phyloP scores from a whole-genome alignment of 2,888 invertebrate genomes.

The Carabus problematicus region DNA sequence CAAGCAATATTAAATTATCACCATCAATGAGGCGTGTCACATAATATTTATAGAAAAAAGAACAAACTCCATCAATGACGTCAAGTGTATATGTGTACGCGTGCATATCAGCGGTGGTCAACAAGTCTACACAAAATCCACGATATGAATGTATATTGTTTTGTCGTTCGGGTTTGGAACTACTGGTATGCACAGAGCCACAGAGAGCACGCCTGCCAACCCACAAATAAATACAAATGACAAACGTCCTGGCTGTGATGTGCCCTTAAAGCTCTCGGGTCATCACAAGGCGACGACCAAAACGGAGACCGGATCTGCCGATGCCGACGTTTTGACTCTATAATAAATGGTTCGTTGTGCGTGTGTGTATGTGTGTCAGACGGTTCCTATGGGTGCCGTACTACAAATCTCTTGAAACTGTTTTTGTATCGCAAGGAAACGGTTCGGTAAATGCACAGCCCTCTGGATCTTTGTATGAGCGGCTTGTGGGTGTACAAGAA shows the following conservation, averaged over 20 bases:
- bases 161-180: neutral
- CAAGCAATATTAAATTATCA: neutral
- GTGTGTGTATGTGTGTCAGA: neutral
- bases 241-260: constrained; percentile 26
- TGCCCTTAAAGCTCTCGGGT: neutral
- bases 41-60: neutral
- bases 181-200: neutral
- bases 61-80: neutral
- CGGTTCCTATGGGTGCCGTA: neutral
- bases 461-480: no score
- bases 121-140: no score
- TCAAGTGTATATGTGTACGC: neutral
- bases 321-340: constrained; percentile 20
- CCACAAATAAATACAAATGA: constrained; percentile 36
- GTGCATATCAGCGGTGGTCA: no score
- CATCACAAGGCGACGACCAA: constrained; percentile 17
- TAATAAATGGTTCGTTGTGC: constrained; percentile 3
- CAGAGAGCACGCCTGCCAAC: neutral
- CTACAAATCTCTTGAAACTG: constrained; percentile 3
- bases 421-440: neutral
- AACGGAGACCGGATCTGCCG: neutral
- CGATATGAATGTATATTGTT: neutral
- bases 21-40: neutral
- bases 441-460: no score
- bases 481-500: no score